Base-by-base conservation (phyloP, 1,140 invertebrate genomes). In the Anthonomus grandis region DNA sequence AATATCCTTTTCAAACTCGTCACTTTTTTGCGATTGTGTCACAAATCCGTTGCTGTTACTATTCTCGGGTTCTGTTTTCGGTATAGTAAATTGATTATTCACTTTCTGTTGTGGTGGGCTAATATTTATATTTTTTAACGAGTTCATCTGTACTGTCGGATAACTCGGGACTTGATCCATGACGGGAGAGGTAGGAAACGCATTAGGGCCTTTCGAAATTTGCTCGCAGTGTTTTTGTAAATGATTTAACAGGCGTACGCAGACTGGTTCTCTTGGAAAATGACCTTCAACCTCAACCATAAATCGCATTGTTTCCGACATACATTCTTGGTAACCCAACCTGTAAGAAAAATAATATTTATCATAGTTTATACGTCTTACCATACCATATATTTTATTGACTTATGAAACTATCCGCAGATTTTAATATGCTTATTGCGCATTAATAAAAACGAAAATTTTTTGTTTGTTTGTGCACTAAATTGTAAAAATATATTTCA, bases 291-390 rank as follows among this genome's bases (percentile, higher is more conserved):
- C 82, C 64, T 96, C 92, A 1, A 93, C 87, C 13, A 97, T 82
- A 72, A 91, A 97, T 62, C 91, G 82, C 75, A 95, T 86, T 0
- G 87, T 85, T 70, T 97, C 93, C 34, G 86, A 87, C 59, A 94
- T 80, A 62, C 93, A 95, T 71, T 95, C 93, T 71, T 92, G 87
- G 75, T 87, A 97, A 2, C 93, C 69, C 34, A 71, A 60, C 9
- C 68, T 70, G 39, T 25, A 67, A 64, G 13, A 17, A 42, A 41
- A n/a, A n/a, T n/a, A n/a, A n/a, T n/a, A n/a, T n/a, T n/a, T n/a
- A n/a, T n/a, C n/a, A n/a, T n/a, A n/a, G n/a, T n/a, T n/a, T n/a
- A n/a, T n/a, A n/a, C n/a, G n/a, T n/a, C n/a, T n/a, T n/a, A n/a
- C n/a, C n/a, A n/a, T n/a, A n/a, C n/a, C n/a, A n/a, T n/a, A n/a